Base-by-base conservation (phyloP, 2,888 invertebrate species). In the Catonia carolina region DNA sequence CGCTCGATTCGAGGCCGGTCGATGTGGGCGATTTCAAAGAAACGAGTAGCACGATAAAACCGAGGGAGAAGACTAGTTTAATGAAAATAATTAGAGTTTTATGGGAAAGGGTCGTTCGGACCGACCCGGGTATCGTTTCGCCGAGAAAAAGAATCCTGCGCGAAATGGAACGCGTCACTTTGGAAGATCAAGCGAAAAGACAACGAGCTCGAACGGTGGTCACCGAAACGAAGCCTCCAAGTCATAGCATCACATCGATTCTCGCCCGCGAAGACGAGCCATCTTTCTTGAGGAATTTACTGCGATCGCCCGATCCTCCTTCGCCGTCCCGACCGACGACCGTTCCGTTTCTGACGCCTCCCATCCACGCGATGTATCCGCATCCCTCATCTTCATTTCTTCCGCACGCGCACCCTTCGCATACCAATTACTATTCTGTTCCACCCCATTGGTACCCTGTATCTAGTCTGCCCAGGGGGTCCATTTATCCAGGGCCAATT, bases 201-300 rank as follows among this genome's bases (percentile, higher is more conserved):
- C 76, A 65, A 60, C 75, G 65, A 70, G 75, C 70, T 71, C 75
- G 58, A 68, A 69, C 61, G n/a, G 51, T 67, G 69, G 69, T 67
- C 49, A 69, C 61, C 5, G 58, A 54, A 18, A 35, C 35, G n/a
- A 53, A 49, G 15, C 58, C 58, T 42, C 22, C 60, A 73, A 88
- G 85, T 71, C 89, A 89, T 75, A 89, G 89, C 76, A 90, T 90
- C 72, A 88, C 87, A 69, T 89, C 89, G 62, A 77, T 90, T 70
- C 76, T 90, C 67, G 85, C 86, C 59, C 83, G 83, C 62, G 78
- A 66, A 35, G 63, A 64, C 37, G 68, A 68, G 49, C 64, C 67
- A 2, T 68, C 69, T 15, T 68, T 69, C 59, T 62, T 69, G 54
- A 63, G 70, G 35, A 68, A 65, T 67, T 74, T 64, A 62, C 74